phyloP scores from a whole-genome alignment of 2,888 invertebrate species.

The Mythimna ferrago region DNA sequence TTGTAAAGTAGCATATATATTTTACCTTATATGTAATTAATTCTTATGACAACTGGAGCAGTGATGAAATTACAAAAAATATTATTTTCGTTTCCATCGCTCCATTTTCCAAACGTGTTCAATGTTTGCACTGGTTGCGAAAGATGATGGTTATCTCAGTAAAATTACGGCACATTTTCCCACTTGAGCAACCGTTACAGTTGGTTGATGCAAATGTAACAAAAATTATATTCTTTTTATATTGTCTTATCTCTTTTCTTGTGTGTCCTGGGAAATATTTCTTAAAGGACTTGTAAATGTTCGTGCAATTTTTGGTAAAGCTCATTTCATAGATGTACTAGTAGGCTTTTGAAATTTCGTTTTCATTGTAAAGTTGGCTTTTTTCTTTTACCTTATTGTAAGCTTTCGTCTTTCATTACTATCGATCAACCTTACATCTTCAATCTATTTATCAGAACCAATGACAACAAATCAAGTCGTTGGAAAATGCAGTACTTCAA shows the following conservation, averaged over 20 bases:
- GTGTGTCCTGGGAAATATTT: constrained; percentile 12
- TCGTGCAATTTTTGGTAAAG: constrained; percentile 2
- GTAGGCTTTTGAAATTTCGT: not conserved
- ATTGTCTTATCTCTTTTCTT: constrained; percentile 45
- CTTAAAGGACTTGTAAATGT: not conserved
- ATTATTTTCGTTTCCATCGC: constrained; percentile 40
- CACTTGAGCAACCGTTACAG: constrained; percentile 72
- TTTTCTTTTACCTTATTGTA: not conserved
- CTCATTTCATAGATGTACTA: not conserved
- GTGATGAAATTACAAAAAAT: constrained; percentile 23
- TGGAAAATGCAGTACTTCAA: constrained; percentile 44
- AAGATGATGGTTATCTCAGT: constrained; percentile 74
- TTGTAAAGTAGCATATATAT: constrained; percentile 1
- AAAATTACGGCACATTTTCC: constrained; percentile 74
- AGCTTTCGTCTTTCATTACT: not conserved
- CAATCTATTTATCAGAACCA: constrained; percentile 10
- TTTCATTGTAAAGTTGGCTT: not conserved
- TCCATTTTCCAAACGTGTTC: constrained; percentile 59
- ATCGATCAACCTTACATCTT: constrained; percentile 7
- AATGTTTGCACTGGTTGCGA: constrained; percentile 71
- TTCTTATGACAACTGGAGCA: constrained; percentile 7
- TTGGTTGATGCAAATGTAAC: constrained; percentile 65
- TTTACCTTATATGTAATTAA: not conserved
- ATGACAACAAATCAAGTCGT: constrained; percentile 24
- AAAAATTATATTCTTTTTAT: constrained; percentile 52